Percentiles rank a stretch among this genome's conserved stretches.
Conservation (phyloP, 2,113 vertebrate species). For the Nansenia antarctica region DNA sequence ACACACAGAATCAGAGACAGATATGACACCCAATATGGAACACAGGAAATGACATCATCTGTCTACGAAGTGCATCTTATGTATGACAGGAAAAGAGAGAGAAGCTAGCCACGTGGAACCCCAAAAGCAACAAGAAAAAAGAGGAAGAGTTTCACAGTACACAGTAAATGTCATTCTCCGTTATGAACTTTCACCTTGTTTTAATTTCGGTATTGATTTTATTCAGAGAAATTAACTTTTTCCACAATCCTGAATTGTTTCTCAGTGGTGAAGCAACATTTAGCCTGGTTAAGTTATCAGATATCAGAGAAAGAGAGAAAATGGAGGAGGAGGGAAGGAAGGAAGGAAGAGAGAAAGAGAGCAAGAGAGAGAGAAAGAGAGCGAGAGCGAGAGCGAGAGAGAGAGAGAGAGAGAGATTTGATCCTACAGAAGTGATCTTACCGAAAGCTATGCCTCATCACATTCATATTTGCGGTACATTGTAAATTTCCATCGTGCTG, state of each 20-base stretch:
- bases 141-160: too few relatives aligned
- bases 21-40: constrained; percentile 14
- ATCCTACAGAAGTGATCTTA: not conserved
- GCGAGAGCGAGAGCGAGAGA: not conserved
- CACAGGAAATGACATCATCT: constrained; percentile 49
- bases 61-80: constrained; percentile 31
- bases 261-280: too few relatives aligned
- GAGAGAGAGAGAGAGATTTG: constrained; percentile 11
- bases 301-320: not conserved
- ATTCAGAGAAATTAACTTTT: too few relatives aligned
- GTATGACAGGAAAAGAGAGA: constrained; percentile 49
- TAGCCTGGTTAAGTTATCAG: too few relatives aligned
- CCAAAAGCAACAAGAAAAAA: too few relatives aligned
- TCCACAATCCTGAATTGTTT: too few relatives aligned
- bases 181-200: too few relatives aligned
- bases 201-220: too few relatives aligned
- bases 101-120: constrained; percentile 57
- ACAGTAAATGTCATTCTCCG: too few relatives aligned
- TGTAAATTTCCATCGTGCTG: constrained; percentile 61
- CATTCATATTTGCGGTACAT: not conserved
- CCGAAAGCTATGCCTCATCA: not conserved
- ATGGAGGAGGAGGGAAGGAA: not conserved
- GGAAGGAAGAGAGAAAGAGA: not conserved
- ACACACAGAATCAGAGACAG: not conserved
- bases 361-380: not conserved